Percentiles rank a stretch among this genome's conserved stretches.
phyloP scores from a whole-genome alignment of 2,888 invertebrate species.

The Pedicia rivosa region DNA sequence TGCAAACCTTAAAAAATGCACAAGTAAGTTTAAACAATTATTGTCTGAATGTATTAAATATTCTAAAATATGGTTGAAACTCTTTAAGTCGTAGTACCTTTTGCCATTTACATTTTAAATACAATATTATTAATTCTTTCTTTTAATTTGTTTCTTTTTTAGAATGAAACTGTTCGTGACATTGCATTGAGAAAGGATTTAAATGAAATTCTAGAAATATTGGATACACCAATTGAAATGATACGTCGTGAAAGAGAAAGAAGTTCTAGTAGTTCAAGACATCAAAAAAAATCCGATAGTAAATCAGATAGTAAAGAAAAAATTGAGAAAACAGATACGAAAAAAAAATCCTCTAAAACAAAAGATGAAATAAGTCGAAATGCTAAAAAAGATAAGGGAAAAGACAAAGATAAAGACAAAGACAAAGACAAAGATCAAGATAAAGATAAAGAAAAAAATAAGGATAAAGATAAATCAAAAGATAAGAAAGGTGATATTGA shows the following conservation, averaged over 20 bases:
- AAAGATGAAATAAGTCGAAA: slow-evolving; percentile 30
- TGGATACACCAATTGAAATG: slow-evolving; percentile 38
- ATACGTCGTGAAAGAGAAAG: slow-evolving; percentile 20
- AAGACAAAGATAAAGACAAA: slow-evolving; percentile 18
- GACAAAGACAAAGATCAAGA: slow-evolving; percentile 18
- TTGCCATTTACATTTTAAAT: too few species aligned
- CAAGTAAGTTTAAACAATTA: too few species aligned
- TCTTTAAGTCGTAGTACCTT: too few species aligned
- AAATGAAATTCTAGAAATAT: slow-evolving; percentile 65
- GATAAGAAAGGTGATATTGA: slow-evolving; percentile 31
- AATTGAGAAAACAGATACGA: slow-evolving; percentile 21
- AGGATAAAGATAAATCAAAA: slow-evolving; percentile 38
- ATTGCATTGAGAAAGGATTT: slow-evolving; percentile 79
- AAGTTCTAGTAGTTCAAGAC: slow-evolving; percentile 14
- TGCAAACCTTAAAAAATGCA: slow-evolving; percentile 37
- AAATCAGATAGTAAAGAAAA: slow-evolving; percentile 19
- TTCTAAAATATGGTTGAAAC: too few species aligned
- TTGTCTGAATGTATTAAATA: too few species aligned
- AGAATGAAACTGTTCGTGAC: slow-evolving; percentile 76
- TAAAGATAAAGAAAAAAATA: slow-evolving; percentile 32
- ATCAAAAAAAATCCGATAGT: slow-evolving; percentile 15
- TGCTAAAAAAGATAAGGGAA: slow-evolving; percentile 18
- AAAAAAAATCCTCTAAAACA: slow-evolving; percentile 33
- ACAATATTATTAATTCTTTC: too few species aligned
- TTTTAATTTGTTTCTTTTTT: too few species aligned